Evolutionary conservation across 2,888 invertebrate species (phyloP).

Genomic region (Dicroscelio sp.): DNA sequence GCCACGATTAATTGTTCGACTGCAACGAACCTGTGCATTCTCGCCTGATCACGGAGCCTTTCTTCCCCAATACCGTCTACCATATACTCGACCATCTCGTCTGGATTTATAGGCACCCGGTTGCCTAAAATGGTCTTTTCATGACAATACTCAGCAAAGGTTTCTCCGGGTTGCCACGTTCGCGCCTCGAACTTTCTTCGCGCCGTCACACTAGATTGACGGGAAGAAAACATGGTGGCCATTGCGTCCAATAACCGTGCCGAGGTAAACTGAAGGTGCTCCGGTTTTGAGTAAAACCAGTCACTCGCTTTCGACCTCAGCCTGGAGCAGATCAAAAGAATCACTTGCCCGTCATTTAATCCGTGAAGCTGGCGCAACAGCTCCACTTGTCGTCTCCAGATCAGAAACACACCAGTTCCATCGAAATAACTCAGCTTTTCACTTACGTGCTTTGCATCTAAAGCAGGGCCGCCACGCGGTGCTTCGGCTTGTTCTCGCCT

Average conservation of each 20-base stretch:
- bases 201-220: background rate
- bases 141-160: constrained; percentile 42
- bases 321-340: constrained; percentile 19
- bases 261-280: background rate
- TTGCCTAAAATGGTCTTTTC: constrained; percentile 35
- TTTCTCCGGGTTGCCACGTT: constrained; percentile 10
- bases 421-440: background rate
- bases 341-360: background rate
- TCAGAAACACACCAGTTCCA: constrained; percentile 26
- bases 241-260: constrained; percentile 23
- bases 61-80: constrained; percentile 29
- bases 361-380: background rate
- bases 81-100: constrained; percentile 46
- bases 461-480: background rate
- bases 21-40: constrained; percentile 38
- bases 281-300: constrained; percentile 37
- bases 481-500: background rate
- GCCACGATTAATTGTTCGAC: constrained; percentile 6
- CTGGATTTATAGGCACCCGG: background rate
- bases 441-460: background rate
- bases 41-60: constrained; percentile 32
- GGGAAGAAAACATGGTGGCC: constrained; percentile 6
- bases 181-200: constrained; percentile 29
- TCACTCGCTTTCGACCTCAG: constrained; percentile 20
- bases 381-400: constrained; percentile 42